phyloP scores from a whole-genome alignment of 2,888 invertebrate species.

The Apamea anceps region DNA sequence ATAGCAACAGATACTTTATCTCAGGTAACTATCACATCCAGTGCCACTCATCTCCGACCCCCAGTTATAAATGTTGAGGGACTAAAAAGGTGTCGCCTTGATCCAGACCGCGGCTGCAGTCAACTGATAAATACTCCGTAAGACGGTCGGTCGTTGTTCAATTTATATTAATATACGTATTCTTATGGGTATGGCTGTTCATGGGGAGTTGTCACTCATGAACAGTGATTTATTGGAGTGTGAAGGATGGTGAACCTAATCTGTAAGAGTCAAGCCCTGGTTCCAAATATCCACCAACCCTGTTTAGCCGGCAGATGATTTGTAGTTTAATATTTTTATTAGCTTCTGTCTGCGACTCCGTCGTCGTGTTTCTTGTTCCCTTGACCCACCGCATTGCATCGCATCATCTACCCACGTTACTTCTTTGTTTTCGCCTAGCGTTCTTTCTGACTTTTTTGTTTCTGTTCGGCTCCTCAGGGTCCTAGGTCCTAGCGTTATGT shows the following conservation, averaged over 20 bases:
- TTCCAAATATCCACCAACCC: background rate
- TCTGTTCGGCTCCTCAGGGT: too few relatives aligned
- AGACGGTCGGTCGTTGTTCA: slow-evolving; percentile 74
- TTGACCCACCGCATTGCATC: background rate
- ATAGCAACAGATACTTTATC: too few relatives aligned
- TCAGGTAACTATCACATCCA: slow-evolving; percentile 64
- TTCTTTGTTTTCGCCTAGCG: background rate
- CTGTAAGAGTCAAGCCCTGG: background rate
- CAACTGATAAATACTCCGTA: slow-evolving; percentile 84
- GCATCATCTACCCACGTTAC: background rate
- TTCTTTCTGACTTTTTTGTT: background rate
- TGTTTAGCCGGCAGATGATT: background rate
- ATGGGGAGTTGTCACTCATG: slow-evolving; percentile 34
- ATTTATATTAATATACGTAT: slow-evolving; percentile 82
- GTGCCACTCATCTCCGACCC: slow-evolving; percentile 60
- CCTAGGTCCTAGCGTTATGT: background rate
- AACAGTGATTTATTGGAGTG: background rate
- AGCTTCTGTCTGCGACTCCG: background rate
- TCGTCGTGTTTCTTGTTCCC: background rate
- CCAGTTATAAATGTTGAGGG: slow-evolving; percentile 85
- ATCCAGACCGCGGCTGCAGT: slow-evolving; percentile 81
- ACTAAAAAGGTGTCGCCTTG: slow-evolving; percentile 86
- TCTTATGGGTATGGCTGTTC: slow-evolving; percentile 33
- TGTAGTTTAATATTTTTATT: background rate
- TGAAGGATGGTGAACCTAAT: background rate